Base-by-base conservation (phyloP, 2,797 vertebrate genomes). In the Pseudomugil tenellus region DNA sequence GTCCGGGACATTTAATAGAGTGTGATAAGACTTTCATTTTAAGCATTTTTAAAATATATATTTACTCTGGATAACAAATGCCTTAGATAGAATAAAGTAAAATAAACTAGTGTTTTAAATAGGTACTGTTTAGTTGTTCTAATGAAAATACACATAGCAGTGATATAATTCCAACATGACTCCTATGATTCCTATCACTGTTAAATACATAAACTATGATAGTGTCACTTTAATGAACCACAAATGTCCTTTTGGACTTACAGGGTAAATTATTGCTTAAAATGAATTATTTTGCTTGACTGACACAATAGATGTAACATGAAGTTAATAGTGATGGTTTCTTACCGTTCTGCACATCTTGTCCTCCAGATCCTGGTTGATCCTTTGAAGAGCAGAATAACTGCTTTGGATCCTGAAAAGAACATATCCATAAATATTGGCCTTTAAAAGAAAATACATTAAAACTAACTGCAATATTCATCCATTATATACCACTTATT, bases 331-430 rank as follows among this genome's bases (percentile, higher is more conserved):
- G 17, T 25, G 4, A 51, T 7, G 6, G 26, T 52, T 28, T 52
- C 23, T 35, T 90, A 98, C 98, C 95, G 95, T 96, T 81, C 94
- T 92, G 84, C 96, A 96, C 79, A 98, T 95, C 89, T 98, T 98
- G 81, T 98, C 96, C 84, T 99, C 96, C 91, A 98, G 91, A 88
- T 98, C 96, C 89, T 97, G 96, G 90, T 99, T 98, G 94, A 98
- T 96, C 91, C 96, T 95, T 93, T 99, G 97, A 81, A 98, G 93
- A 34, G 96, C 94, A 87, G 96, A 89, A 89, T 98, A 98, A 90
- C 97, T 96, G 86, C 93, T 98, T 92, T 98, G 97, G 88, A 98
- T 98, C 93, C 98, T 99, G 83, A 74, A 92, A 91, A 85, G 19
- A 72, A 52, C 54, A 74, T 37, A 61, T 43, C 19, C 48, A 29